Base-by-base conservation (phyloP, 2,797 vertebrate species). In the Falco peregrinus region DNA sequence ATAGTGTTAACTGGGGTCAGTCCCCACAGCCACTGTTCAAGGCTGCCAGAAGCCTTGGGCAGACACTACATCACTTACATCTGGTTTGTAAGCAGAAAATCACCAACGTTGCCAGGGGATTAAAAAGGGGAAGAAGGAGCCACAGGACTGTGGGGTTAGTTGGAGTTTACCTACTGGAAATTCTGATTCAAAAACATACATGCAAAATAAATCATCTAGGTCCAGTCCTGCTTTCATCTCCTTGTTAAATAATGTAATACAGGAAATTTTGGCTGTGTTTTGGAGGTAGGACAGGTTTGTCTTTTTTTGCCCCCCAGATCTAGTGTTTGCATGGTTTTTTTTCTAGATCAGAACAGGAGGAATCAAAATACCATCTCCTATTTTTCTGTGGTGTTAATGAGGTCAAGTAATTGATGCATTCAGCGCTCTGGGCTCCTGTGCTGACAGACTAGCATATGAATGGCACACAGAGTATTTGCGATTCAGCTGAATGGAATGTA, bases 81-180 rank as follows among this genome's bases (percentile, higher is more conserved):
- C 54, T 61, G 21, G 13, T 5, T 89, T 59, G 12, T 48, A 76
- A 73, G n/a, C 33, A 50, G 45, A 76, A 85, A 79, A 87, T 28
- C 69, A 11, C 53, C 31, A 50, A 2, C 26, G 13, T 13, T 74
- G 15, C 15, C 43, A 67, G 25, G 43, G 51, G 12, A 41, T 87
- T 82, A 22, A 43, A 76, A 85, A 41, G 39, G 45, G 25, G 57
- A 89, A 68, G 76, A 74, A 88, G 69, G 12, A 91, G 54, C 73
- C 73, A 53, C 41, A 56, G 35, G 50, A 24, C 1, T 0, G 0
- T 35, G n/a, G 31, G 83, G 31, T 89, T 89, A 75, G 41, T 86
- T 67, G 84, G 35, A 56, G 37, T 83, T 94, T 78, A 89, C 51
- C 71, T 85, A 28, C 84, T 94, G 84, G 91, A 95, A 93, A 87